Evolutionary conservation across 2,888 invertebrate species (phyloP), one percentile per base, ranked within the genome.

Genomic region (Xestobium rufovillosum): DNA sequence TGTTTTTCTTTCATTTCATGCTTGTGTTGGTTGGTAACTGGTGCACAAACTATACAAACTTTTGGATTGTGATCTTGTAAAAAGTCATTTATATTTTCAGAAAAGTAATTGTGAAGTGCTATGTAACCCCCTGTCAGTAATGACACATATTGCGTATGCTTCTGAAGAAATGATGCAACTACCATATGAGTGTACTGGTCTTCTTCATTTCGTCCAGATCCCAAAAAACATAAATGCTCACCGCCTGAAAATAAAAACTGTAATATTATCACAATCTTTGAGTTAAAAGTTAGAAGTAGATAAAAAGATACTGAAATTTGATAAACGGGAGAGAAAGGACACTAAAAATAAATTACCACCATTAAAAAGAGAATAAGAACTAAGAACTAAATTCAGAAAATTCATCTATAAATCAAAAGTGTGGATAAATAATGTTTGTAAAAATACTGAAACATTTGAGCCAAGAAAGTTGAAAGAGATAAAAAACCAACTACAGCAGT

Each of bases 111-210:
- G 56, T 88, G 88, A 45, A 88, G 78, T 14, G 85, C 81, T 52
- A 73, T 71, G 67, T 94, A 97, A 2, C 97, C 97, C 38, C 95
- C 94, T 47, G 83, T 82, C 12, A 95, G 75, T 66, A 95, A 77
- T 31, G 92, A 90, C 30, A 98, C 89, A 61, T 89, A 95, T 53
- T 86, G 84, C 1, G 87, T 88, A 59, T 90, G 87, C 60, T 88
- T 85, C 66, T 96, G 95, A 30, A 98, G 72, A 65, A 98, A 96
- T 38, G 91, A 90, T 3, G 97, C 91, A 10, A 98, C 89, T 14
- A 96, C 95, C 97, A 98, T 98, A 61, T 95, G 87, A 11, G 95
- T 91, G 60, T 92, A 94, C 52, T 88, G 88, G 63, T 96, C 95
- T 67, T 92, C 90, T 57, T 94, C 92, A 50, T 85, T 80, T 31